Percentiles rank a stretch among this genome's conserved stretches.
These are phyloP conservation scores for Rhagologus leucostigma DNA, from an alignment of 2,113 vertebrate species.

Conservation along the genomic window DNA sequence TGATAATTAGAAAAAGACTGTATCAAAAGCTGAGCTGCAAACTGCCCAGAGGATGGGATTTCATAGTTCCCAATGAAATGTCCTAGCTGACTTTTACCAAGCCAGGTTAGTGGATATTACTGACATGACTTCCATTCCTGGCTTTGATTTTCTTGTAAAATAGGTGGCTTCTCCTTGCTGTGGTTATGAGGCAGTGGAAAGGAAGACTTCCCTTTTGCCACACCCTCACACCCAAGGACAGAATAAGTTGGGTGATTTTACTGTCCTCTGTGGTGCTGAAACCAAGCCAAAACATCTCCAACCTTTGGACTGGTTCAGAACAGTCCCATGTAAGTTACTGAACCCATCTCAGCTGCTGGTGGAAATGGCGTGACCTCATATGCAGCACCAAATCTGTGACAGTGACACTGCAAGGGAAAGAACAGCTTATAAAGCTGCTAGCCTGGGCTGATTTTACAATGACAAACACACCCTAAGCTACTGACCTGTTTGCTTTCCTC, in stretches of 20 bases:
- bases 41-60: conserved; percentile 4
- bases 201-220: neutral
- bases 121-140: neutral
- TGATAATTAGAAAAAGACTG: conserved; percentile 42
- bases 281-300: neutral
- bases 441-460: conserved; percentile 38
- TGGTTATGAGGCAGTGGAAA: neutral
- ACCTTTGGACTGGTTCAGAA: neutral
- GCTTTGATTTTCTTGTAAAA: neutral
- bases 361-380: neutral
- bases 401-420: neutral
- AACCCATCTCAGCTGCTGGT: neutral
- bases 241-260: neutral
- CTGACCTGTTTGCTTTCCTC: conserved; percentile 48
- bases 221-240: neutral
- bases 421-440: neutral
- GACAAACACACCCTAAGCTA: neutral
- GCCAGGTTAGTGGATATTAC: neutral
- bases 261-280: neutral
- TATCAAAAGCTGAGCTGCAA: conserved; percentile 26
- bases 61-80: neutral
- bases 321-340: neutral
- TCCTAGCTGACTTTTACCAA: neutral
- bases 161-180: neutral
- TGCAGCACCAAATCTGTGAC: neutral